Evolutionary conservation across 1,140 invertebrate species (phyloP).

Genomic region (Drosophila subpulchrella): DNA sequence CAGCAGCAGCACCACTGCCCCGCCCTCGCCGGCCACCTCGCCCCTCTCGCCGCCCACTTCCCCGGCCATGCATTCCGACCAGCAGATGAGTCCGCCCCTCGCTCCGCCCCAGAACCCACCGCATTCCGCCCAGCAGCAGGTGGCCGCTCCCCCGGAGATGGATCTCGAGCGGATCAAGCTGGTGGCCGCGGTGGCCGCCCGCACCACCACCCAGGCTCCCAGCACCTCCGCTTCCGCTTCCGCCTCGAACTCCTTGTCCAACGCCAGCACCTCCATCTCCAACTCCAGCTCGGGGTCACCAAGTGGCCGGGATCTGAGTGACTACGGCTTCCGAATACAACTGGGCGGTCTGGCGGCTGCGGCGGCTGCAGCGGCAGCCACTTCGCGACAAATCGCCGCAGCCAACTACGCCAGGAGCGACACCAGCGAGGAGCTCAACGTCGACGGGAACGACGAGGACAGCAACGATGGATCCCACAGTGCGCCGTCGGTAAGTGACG

Average conservation of each 20-base stretch:
- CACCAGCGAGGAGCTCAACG: conserved; percentile 83
- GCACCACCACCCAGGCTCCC: conserved; percentile 44
- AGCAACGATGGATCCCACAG: conserved; percentile 80
- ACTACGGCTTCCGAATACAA: conserved; percentile 84
- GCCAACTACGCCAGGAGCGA: conserved; percentile 83
- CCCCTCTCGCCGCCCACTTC: conserved; percentile 77
- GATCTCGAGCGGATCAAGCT: conserved; percentile 83
- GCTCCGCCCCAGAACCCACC: conserved; percentile 37
- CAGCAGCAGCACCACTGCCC: conserved; percentile 36
- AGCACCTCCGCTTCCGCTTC: conserved; percentile 35
- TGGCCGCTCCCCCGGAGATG: conserved; percentile 55
- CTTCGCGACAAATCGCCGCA: conserved; percentile 77
- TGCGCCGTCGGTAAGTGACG: conserved; percentile 78
- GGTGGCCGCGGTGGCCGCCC: conserved; percentile 73
- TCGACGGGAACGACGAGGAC: conserved; percentile 83
- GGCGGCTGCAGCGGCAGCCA: conserved; percentile 78
- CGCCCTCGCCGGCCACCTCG: conserved; percentile 77
- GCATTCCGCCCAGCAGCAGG: conserved; percentile 52
- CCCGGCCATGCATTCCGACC: conserved; percentile 61
- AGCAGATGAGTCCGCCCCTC: conserved; percentile 50
- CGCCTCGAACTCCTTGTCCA: conserved; percentile 29
- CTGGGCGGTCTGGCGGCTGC: conserved; percentile 81
- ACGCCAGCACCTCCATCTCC: conserved; percentile 48
- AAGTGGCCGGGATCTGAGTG: conserved; percentile 74
- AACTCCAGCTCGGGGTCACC: conserved; percentile 52